Base-by-base conservation (phyloP, 2,113 vertebrate genomes). In the Mormyrus lacerda region DNA sequence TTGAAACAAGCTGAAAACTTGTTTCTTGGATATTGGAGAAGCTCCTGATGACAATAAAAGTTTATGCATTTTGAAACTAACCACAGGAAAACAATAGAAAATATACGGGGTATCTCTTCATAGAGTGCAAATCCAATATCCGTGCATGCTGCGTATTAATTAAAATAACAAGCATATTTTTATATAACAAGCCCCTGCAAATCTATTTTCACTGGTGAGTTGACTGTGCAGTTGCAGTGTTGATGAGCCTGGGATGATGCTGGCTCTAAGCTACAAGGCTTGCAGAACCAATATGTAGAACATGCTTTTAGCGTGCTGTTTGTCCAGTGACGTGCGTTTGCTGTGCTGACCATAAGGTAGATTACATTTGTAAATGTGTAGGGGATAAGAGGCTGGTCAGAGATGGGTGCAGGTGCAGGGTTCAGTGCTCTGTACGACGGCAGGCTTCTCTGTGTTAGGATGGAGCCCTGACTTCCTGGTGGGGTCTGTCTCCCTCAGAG, bases 171-270 rank as follows among this genome's bases (percentile, higher is more conserved):
- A 27, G 6, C 11, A 27, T 65, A 15, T n/a, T 27, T 65, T 27
- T 27, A 65, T 3, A 11, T 4, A 27, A 27, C 61, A 61, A 27
- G 24, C 61, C 3, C 3, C n/a, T 65, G 61, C n/a, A n/a, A n/a
- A n/a, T 65, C 61, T 31, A 11, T 10, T 65, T 53, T 39, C 35
- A 76, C 1, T 19, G 69, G 69, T 76, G 19, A 47, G 79, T 84
- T 0, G 21, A 83, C 79, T 83, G 35, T 21, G 42, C 44, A 4
- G 8, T 47, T 99, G 95, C 94, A 93, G 96, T 95, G 95, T 96
- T 98, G 97, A 99, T 98, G 97, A 98, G 97, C 96, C 97, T 97
- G 96, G 95, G 94, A 27, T 44, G 87, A 31, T 69, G n/a, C 11
- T 47, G 13, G 93, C 95, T 90, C 93, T 95, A 94, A 96, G 93